phyloP scores from a whole-genome alignment of 2,797 vertebrate genomes.

The Danionella dracula region DNA sequence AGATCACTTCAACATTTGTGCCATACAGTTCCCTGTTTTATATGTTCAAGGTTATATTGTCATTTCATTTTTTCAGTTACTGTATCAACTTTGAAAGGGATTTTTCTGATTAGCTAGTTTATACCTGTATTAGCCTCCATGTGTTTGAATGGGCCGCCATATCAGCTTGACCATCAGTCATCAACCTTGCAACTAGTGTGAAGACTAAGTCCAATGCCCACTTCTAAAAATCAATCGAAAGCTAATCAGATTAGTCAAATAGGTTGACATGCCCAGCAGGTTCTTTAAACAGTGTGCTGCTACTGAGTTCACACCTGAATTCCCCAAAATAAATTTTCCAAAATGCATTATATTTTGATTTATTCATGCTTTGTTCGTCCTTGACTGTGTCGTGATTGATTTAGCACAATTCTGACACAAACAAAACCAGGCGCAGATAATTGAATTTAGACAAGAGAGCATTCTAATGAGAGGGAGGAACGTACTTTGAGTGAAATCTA shows the following conservation, averaged over 20 bases:
- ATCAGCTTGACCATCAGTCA: slow-evolving; percentile 3
- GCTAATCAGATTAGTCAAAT: neutral
- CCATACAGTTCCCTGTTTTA: too few relatives aligned
- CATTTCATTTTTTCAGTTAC: too few relatives aligned
- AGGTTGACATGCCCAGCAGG: slow-evolving; percentile 6
- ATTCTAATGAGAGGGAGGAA: slow-evolving; percentile 42
- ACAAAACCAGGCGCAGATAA: slow-evolving; percentile 42
- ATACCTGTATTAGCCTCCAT: too few relatives aligned
- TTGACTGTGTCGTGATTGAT: slow-evolving; percentile 40
- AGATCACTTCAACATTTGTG: too few relatives aligned
- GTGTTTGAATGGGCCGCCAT: neutral
- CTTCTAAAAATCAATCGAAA: slow-evolving; percentile 6
- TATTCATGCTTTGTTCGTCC: slow-evolving; percentile 30
- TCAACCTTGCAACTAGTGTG: neutral
- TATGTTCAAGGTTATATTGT: too few relatives aligned
- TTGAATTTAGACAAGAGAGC: slow-evolving; percentile 38
- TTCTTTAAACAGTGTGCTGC: neutral
- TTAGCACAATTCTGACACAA: slow-evolving; percentile 38
- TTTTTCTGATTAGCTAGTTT: too few relatives aligned
- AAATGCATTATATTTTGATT: slow-evolving; percentile 32
- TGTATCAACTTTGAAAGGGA: too few relatives aligned
- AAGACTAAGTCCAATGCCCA: neutral
- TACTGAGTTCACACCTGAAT: slow-evolving; percentile 4
- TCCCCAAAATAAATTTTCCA: slow-evolving; percentile 22
- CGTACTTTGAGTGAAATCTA: slow-evolving; percentile 40